Evolutionary conservation across 2,888 invertebrate species (phyloP), one percentile per base, ranked within the genome.

Genomic region (Gastracanthus pulcherrimus): DNA sequence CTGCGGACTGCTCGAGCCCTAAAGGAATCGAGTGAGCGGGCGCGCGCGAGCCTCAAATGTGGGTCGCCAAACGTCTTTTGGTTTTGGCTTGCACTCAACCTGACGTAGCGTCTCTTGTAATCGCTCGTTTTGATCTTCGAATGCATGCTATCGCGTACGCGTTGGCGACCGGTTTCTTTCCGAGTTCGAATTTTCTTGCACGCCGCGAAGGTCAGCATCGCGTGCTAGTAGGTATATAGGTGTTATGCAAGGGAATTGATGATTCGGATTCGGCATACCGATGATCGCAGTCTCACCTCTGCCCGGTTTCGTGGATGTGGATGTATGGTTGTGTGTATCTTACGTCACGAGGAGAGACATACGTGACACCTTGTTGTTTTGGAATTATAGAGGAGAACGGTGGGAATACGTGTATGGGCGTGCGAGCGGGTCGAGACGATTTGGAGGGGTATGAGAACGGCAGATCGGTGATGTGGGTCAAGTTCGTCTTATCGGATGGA

Each of bases 201-300:
- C 45, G 23, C 16, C 31, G 11, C 45, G 62, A 62, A 64, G 74
- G 74, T 36, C 62, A 36, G 34, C 9, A 5, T 7, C 31, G n/a
- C 16, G 16, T 45, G 13, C 19, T 29, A 16, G 16, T 5, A 13
- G 1, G 26, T n/a, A n/a, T n/a, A n/a, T n/a, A n/a, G n/a, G n/a
- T n/a, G n/a, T 75, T 48, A 48, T 64, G 64, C 74, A 75, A 64
- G 34, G 36, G 48, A 75, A 31, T 26, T 26, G 48, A 75, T 48
- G 64, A 64, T 64, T 75, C 64, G 74, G 64, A 64, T 64, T 75
- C 64, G 74, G 58, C 58, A 58, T 41, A 41, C 58, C 71, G 58
- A 72, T 60, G 38, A 13, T 72, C 71, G 5, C 55, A n/a, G n/a
- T n/a, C n/a, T n/a, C n/a, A n/a, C n/a, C n/a, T n/a, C n/a, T n/a